Evolutionary conservation across 2,113 vertebrate genomes (phyloP), one percentile per base, ranked within the genome.

Genomic region (Trematomus loennbergii): DNA sequence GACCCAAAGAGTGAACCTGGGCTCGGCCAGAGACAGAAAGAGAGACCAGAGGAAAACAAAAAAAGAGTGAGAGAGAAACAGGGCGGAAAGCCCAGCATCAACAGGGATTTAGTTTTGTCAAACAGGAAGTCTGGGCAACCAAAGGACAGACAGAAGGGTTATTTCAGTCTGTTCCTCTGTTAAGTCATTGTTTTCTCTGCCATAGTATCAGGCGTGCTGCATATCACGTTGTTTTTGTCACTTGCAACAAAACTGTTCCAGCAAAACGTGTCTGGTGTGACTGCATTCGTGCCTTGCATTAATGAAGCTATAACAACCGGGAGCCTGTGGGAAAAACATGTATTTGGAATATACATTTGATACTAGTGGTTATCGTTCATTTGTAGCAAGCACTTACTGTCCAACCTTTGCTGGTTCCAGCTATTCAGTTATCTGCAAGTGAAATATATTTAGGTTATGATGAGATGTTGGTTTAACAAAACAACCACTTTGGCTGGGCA

Each of bases 51-150:
- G 53, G 18, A 64, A 64, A 72, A 58, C 36, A 66, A 60, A 66
- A 55, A 61, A 50, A 75, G 49, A 77, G 81, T 57, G 59, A 75
- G 74, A 82, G 77, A 88, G 78, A 89, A 86, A 84, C 53, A 75
- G 86, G 79, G 79, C 70, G 83, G 91, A 94, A 93, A 94, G 91
- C 90, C 86, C 75, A 52, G 91, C 91, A 90, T 91, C 88, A 91
- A 79, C 90, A 79, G 88, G 93, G 93, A 94, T 93, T 95, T 94
- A 88, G 85, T 76, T 84, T 83, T 78, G 86, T 90, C 92, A 88
- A 93, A 92, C 94, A 94, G 93, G 94, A 95, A 94, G 93, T 93
- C 88, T 91, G 91, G 85, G 67, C 55, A 81, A 84, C 77, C 81
- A 87, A 83, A 91, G 89, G 83, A 88, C 78, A 90, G 94, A 92